Percentiles rank a stretch among this genome's conserved stretches.
Conservation (phyloP, 2,113 vertebrate genomes). For the Nannobrachium achirus region DNA sequence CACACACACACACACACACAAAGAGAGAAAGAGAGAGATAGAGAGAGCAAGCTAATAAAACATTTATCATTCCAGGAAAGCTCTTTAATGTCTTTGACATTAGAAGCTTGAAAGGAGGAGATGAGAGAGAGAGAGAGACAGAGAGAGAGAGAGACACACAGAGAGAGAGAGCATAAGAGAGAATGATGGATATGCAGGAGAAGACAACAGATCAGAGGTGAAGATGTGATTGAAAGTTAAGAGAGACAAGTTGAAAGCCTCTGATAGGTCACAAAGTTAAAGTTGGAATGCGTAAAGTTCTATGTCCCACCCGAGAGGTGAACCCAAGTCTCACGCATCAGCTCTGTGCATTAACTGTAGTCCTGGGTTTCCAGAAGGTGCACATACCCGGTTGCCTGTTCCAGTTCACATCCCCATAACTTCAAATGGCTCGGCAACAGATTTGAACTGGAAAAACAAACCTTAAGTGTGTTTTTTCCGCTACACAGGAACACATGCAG, state of each 20-base stretch:
- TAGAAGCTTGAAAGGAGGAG: slow-evolving; percentile 62
- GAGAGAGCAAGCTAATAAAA: slow-evolving; percentile 70
- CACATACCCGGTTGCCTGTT: too few species aligned
- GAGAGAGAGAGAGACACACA: slow-evolving; percentile 2
- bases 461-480: too few species aligned
- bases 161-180: neutral
- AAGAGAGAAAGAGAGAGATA: slow-evolving; percentile 29
- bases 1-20: too few species aligned
- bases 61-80: slow-evolving; percentile 80
- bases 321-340: too few species aligned
- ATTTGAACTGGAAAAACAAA: too few species aligned
- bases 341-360: too few species aligned
- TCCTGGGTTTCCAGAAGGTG: too few species aligned
- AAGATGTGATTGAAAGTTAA: slow-evolving; percentile 34
- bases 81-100: slow-evolving; percentile 74
- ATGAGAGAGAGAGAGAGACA: slow-evolving; percentile 25
- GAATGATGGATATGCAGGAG: slow-evolving; percentile 13
- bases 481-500: too few species aligned
- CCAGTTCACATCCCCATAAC: too few species aligned
- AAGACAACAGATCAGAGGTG: slow-evolving; percentile 28
- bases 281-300: neutral
- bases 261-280: slow-evolving; percentile 10
- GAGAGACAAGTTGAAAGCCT: slow-evolving; percentile 12
- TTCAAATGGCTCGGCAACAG: too few species aligned
- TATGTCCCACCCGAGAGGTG: too few species aligned